Percentiles rank a stretch among this genome's conserved stretches.
These are phyloP conservation scores for Pseudochaenichthys georgianus DNA, from an alignment of 2,797 vertebrate genomes.

Conservation along the genomic window DNA sequence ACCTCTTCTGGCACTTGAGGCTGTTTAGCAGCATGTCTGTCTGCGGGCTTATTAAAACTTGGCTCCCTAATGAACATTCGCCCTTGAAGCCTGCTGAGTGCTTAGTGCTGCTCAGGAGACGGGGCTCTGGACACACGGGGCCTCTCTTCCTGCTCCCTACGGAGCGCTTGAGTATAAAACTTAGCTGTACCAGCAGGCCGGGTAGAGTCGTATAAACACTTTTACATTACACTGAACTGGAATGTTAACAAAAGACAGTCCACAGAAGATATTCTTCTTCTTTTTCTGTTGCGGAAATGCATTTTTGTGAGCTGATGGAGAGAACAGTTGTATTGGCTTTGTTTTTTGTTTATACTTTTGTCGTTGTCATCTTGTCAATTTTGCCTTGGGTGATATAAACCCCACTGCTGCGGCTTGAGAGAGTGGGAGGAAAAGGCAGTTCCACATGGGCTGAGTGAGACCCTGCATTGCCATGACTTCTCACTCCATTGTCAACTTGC, in stretches of 20 bases:
- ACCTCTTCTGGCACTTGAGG: conserved; percentile 80
- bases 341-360: conserved; percentile 49
- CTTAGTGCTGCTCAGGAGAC: conserved; percentile 77
- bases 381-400: conserved; percentile 51
- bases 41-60: conserved; percentile 84
- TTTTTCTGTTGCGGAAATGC: conserved; percentile 38
- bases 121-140: conserved; percentile 71
- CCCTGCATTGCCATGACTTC: conserved; percentile 66
- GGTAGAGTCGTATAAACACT: conserved; percentile 76
- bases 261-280: conserved; percentile 40
- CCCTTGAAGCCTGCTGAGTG: conserved; percentile 83
- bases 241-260: conserved; percentile 70
- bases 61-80: conserved; percentile 82
- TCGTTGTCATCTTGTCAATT: conserved; percentile 55
- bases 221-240: conserved; percentile 76
- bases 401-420: conserved; percentile 33
- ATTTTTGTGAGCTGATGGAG: conserved; percentile 30
- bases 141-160: conserved; percentile 82
- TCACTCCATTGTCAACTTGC: conserved; percentile 52
- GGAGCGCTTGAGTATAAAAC: conserved; percentile 71
- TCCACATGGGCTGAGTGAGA: conserved; percentile 49
- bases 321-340: conserved; percentile 35
- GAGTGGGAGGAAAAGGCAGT: conserved; percentile 48
- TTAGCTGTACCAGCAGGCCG: conserved; percentile 66
- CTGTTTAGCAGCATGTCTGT: conserved; percentile 83